Evolutionary conservation across 2,797 vertebrate species (phyloP), one percentile per base, ranked within the genome.

Genomic region (Coregonus sp.): DNA sequence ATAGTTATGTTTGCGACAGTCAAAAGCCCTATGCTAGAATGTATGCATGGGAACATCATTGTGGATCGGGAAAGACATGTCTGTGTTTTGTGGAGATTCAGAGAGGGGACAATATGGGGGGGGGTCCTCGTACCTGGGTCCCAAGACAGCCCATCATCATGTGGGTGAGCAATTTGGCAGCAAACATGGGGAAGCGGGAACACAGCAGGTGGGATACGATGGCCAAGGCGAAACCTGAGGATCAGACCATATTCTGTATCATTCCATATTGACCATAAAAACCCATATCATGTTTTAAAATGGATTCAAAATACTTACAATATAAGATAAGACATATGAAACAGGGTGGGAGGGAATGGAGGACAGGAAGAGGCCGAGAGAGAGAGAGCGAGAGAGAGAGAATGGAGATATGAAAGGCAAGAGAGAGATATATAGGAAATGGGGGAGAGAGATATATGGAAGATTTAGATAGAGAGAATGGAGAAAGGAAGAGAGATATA

Each of bases 121-220:
- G 40, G 9, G 40, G 40, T 47, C 40, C 40, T 80, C 85, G 92
- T 97, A 99, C 98, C 97, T 99, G 98, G 76, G 97, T 96, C 75
- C 96, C 96, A 82, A 99, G 93, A 84, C 97, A 97, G 89, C 96
- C 95, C 88, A 95, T 86, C 97, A 99, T 97, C 97, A 99, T 98
- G 86, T 99, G 96, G 82, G 94, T 96, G 85, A 99, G 97, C 85
- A 99, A 96, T 93, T 98, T 99, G 91, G 97, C 96, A 87, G 98
- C 96, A 92, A 99, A 99, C 97, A 97, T 97, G 61, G 97, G 95
- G 90, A 95, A 95, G 70, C 95, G 95, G 82, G 96, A 95, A 89
- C 97, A 99, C 81, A 98, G 94, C 76, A 97, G 59, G 51, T 98
- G 96, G 75, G 97, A 97, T 80, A 97, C 89, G 75, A 99, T 92